Conservation (phyloP, 2,113 vertebrate species). For the Camelus dromedarius region DNA sequence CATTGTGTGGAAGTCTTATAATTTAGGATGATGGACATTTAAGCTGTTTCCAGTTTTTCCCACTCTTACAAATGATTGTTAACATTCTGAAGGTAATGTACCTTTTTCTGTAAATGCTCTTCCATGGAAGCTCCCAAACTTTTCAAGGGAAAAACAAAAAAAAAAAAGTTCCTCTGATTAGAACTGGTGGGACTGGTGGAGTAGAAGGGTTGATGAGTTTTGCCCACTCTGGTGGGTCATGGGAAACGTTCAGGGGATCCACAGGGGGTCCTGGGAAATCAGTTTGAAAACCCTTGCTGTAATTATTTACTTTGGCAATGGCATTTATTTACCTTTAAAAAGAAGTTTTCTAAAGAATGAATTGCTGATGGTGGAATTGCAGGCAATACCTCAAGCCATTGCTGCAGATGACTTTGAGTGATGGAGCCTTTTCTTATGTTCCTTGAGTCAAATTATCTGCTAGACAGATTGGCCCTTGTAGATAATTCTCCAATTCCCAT, state of each 20-base stretch:
- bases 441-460: neutral
- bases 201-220: neutral
- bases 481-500: neutral
- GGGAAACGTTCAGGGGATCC: neutral
- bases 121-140: neutral
- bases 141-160: neutral
- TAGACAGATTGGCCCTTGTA: neutral
- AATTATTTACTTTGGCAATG: constrained; percentile 42
- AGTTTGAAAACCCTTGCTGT: neutral
- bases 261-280: neutral
- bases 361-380: neutral
- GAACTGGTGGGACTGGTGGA: neutral
- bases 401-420: neutral
- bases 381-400: neutral
- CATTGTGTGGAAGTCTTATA: neutral
- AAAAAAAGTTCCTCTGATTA: neutral
- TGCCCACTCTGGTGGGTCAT: neutral
- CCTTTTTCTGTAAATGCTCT: constrained; percentile 27
- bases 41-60: constrained; percentile 7
- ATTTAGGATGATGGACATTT: constrained; percentile 46
- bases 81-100: neutral
- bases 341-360: neutral
- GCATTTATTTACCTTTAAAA: constrained; percentile 40
- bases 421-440: neutral
- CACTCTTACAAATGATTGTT: constrained; percentile 52